These are phyloP conservation scores for Galeopterus variegatus DNA, from an alignment of 2,113 vertebrate genomes.

Conservation along the genomic window DNA sequence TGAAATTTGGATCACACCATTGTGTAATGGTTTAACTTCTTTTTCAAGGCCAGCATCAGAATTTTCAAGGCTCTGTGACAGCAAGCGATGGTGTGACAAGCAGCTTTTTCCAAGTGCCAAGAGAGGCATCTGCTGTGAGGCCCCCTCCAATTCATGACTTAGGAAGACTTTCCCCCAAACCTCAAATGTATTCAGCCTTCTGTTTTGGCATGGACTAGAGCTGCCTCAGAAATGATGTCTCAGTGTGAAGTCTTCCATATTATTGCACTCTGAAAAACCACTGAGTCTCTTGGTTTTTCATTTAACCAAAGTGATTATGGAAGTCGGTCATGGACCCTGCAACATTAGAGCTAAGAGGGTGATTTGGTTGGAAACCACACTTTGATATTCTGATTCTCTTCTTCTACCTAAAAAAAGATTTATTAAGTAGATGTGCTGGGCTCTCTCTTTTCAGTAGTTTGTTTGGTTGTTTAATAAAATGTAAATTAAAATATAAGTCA, in stretches of 20 bases:
- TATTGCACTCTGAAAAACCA: neutral
- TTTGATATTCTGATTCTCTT: conserved; percentile 39
- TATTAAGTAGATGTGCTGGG: neutral
- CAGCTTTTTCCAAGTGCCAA: conserved; percentile 51
- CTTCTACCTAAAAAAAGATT: conserved; percentile 25
- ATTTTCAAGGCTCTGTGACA: conserved; percentile 72
- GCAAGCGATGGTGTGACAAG: conserved; percentile 41
- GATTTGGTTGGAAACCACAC: conserved; percentile 44
- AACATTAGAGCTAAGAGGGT: neutral
- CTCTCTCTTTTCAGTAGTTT: neutral
- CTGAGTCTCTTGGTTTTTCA: conserved; percentile 39
- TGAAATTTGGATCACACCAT: neutral
- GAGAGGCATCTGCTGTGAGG: conserved; percentile 51
- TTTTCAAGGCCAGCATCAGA: conserved; percentile 60
- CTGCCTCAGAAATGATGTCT: conserved; percentile 52
- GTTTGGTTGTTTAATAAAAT: conserved; percentile 38
- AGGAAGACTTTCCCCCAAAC: conserved; percentile 29
- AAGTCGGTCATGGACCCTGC: neutral
- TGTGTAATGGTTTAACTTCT: conserved; percentile 38
- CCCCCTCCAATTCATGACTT: neutral
- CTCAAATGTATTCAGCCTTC: conserved; percentile 52
- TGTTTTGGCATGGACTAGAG: conserved; percentile 17
- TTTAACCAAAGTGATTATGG: conserved; percentile 53
- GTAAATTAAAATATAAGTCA: conserved; percentile 24
- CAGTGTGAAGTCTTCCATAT: conserved; percentile 31